phyloP scores from a whole-genome alignment of 37 sponge, comb jelly and placozoan species.

The Cliona cf. orientalis region DNA sequence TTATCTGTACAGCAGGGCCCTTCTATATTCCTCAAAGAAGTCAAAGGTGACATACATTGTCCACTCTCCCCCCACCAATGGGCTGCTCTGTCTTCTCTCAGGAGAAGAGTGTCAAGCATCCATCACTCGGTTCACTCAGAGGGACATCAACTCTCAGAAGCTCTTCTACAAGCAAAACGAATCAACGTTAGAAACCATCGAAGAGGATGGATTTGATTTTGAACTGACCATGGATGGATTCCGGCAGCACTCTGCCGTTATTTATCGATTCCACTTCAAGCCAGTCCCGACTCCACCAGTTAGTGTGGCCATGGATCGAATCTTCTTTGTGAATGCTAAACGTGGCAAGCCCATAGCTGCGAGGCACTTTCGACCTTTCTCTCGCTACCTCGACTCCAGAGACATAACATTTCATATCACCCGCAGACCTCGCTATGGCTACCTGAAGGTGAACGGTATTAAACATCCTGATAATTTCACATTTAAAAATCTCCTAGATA shows the following conservation, averaged over 20 bases:
- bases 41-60: constrained; percentile 21
- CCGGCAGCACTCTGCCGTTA: neutral
- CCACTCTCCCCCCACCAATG: constrained; percentile 1
- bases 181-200: neutral
- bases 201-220: constrained; percentile 31
- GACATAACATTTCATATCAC: neutral
- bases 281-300: neutral
- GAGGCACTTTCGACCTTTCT: constrained; percentile 5
- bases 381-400: neutral
- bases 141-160: constrained; percentile 1
- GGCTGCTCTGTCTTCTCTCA: constrained; percentile 20
- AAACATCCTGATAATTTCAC: neutral
- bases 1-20: constrained; percentile 11
- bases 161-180: constrained; percentile 27
- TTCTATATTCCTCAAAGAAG: neutral
- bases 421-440: constrained; percentile 25
- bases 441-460: neutral
- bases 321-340: constrained; percentile 6
- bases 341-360: neutral
- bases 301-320: neutral
- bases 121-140: constrained; percentile 41
- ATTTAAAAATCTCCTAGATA: neutral
- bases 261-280: neutral
- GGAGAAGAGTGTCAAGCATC: neutral
- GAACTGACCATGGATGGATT: constrained; percentile 17